These are phyloP conservation scores for Sinosuthora webbiana DNA, from an alignment of 2,113 vertebrate genomes.

Conservation along the genomic window DNA sequence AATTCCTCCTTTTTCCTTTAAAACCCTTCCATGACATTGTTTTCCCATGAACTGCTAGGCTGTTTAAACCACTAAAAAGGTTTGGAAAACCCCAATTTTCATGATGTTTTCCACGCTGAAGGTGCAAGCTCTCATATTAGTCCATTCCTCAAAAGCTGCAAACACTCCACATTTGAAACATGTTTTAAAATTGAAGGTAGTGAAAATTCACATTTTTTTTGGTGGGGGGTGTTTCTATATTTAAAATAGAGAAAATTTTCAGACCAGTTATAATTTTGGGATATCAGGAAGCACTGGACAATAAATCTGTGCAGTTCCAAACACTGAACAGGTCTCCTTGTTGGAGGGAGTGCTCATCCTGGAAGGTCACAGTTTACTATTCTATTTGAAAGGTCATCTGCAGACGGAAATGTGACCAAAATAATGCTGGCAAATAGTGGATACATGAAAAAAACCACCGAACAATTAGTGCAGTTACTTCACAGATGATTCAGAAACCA, in stretches of 20 bases:
- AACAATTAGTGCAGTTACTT: neutral
- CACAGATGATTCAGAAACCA: constrained; percentile 30
- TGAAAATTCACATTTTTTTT: neutral
- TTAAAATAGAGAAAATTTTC: neutral
- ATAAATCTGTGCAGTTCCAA: neutral
- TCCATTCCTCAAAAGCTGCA: neutral
- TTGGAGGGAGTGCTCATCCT: neutral
- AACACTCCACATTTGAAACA: neutral
- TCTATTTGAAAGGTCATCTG: neutral
- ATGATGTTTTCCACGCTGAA: neutral
- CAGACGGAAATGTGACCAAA: neutral
- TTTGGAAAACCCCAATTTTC: neutral
- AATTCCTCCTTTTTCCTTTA: neutral
- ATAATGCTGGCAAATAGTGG: neutral
- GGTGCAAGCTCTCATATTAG: neutral
- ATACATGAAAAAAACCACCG: neutral
- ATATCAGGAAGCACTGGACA: neutral
- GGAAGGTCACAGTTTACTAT: neutral
- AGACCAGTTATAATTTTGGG: neutral
- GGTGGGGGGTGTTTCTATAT: neutral
- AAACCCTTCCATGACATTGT: neutral
- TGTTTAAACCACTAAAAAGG: neutral
- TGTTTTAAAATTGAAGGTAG: neutral
- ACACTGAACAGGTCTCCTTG: neutral
- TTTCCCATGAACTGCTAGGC: neutral